Conservation (phyloP, 2,113 vertebrate genomes). For the Brienomyrus longianalis region DNA sequence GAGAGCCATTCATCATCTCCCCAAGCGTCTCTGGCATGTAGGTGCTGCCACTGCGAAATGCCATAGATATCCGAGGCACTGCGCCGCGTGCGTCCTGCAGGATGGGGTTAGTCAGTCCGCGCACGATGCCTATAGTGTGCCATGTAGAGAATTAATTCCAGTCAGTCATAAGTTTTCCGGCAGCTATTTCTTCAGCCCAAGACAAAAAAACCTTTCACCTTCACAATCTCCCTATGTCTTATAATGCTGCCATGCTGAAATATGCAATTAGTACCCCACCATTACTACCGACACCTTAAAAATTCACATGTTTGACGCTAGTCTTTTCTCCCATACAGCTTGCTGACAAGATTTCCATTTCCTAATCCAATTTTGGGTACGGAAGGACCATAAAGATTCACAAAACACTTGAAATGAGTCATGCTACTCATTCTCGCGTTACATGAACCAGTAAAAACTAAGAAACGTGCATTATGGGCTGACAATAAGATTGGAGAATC, state of each 20-base stretch:
- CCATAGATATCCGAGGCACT: neutral
- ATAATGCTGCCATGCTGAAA: neutral
- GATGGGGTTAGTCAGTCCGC: neutral
- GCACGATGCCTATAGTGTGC: neutral
- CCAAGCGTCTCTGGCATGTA: neutral
- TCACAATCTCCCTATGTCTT: neutral
- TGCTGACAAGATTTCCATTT: neutral
- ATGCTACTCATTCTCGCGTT: neutral
- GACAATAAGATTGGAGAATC: neutral
- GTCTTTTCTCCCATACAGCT: neutral
- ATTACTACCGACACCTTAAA: neutral
- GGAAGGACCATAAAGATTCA: neutral
- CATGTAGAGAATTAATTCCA: neutral
- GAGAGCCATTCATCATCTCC: slow-evolving; percentile 38
- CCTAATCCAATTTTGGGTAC: neutral
- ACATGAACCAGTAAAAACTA: neutral
- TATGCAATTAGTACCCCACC: neutral
- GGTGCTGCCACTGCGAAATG: neutral
- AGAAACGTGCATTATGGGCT: neutral
- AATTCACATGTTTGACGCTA: neutral
- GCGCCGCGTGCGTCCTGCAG: neutral
- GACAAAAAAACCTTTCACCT: neutral
- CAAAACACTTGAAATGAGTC: neutral
- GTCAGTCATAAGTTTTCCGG: neutral
- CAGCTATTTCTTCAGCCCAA: neutral